Percentiles rank a stretch among this genome's conserved stretches.
Evolutionary conservation across 1,140 invertebrate genomes (phyloP).

Genomic region (Pteromalus puparum): DNA sequence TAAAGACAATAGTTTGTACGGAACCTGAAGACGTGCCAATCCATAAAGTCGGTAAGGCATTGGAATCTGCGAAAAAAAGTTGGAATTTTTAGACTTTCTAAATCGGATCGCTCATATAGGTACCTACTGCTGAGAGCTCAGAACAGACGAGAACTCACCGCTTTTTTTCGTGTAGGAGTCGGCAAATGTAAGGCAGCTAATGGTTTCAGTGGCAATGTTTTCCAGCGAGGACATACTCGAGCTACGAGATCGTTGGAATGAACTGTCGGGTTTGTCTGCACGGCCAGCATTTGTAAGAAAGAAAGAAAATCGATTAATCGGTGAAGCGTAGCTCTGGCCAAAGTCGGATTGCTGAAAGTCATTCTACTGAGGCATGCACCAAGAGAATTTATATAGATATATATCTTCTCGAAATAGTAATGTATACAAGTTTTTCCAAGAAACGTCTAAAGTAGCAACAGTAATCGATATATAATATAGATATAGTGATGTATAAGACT

Average conservation of each 20-base stretch:
- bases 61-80: slow-evolving; percentile 87
- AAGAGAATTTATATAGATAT: slow-evolving; percentile 33
- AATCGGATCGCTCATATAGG: too few relatives aligned
- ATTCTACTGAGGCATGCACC: slow-evolving; percentile 52
- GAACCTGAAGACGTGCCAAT: slow-evolving; percentile 97
- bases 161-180: slow-evolving; percentile 96
- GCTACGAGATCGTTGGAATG: slow-evolving; percentile 95
- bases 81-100: too few relatives aligned
- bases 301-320: slow-evolving; percentile 32
- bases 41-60: slow-evolving; percentile 91
- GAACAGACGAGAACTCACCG: slow-evolving; percentile 80
- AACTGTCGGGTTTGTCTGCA: slow-evolving; percentile 96
- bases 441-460: slow-evolving; percentile 46
- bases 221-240: slow-evolving; percentile 98
- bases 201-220: slow-evolving; percentile 96
- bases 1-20: slow-evolving; percentile 93
- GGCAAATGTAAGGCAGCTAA: slow-evolving; percentile 96
- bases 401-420: slow-evolving; percentile 14
- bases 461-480: slow-evolving; percentile 39
- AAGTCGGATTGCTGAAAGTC: slow-evolving; percentile 9
- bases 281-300: slow-evolving; percentile 77
- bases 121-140: too few relatives aligned
- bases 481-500: slow-evolving; percentile 45
- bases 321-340: not conserved
- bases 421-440: slow-evolving; percentile 38